Percentiles rank a stretch among this genome's conserved stretches.
These are phyloP conservation scores for Maccullochella peelii DNA, from an alignment of 2,113 vertebrate genomes.

Conservation along the genomic window DNA sequence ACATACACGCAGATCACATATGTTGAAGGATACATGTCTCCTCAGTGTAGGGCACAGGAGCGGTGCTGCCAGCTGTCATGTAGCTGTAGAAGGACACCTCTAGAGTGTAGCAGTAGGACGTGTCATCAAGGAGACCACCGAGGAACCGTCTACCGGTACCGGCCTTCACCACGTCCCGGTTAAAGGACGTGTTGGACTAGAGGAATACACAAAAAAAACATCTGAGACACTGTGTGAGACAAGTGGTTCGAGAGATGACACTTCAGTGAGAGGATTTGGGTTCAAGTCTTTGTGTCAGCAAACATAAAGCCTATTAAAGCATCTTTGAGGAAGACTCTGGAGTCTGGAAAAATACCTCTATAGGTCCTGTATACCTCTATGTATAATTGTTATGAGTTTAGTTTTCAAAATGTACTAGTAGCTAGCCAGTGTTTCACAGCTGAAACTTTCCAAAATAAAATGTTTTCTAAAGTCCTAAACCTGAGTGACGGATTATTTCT, in stretches of 20 bases:
- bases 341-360: background rate
- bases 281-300: constrained; percentile 1
- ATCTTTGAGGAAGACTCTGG: background rate
- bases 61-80: constrained; percentile 83
- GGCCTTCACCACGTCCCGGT: constrained; percentile 95
- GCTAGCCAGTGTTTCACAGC: background rate
- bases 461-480: background rate
- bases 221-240: background rate
- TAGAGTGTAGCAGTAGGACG: constrained; percentile 97
- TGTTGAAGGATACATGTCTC: constrained; percentile 95
- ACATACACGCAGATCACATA: background rate
- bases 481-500: constrained; percentile 3
- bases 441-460: background rate
- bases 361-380: background rate
- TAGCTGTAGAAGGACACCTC: constrained; percentile 99
- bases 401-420: background rate
- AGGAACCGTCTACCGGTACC: constrained; percentile 96
- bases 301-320: background rate
- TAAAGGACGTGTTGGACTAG: constrained; percentile 96
- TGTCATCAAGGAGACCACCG: constrained; percentile 93
- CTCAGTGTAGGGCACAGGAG: constrained; percentile 94
- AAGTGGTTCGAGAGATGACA: background rate
- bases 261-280: constrained; percentile 5
- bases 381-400: constrained; percentile 2
- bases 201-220: constrained; percentile 40